A percentile compares a stretch with the other conserved stretches of the same genome.
Evolutionary conservation across 2,113 vertebrate genomes (phyloP).

Genomic region (Hemicordylus capensis): DNA sequence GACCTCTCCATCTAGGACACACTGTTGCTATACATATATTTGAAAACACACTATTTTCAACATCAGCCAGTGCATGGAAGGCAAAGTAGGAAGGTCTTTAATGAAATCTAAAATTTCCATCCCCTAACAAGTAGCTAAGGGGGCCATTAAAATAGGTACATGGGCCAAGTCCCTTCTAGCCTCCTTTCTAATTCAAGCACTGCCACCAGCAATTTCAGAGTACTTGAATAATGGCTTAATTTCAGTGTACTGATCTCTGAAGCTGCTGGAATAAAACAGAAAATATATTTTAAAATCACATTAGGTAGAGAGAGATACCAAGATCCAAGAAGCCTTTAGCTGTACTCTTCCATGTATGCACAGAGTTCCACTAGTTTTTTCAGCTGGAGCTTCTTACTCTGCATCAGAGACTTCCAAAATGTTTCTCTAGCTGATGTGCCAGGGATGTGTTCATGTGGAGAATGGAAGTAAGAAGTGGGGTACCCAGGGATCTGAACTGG

Average conservation of each 20-base stretch:
- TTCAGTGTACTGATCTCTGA: too few relatives aligned
- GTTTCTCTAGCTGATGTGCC: not conserved
- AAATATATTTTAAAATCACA: too few relatives aligned
- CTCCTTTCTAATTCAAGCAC: too few relatives aligned
- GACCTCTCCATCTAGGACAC: conserved; percentile 7
- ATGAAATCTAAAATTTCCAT: not conserved
- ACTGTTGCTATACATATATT: not conserved
- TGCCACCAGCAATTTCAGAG: too few relatives aligned
- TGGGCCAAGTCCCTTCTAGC: too few relatives aligned
- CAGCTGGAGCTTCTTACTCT: not conserved
- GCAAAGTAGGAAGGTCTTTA: not conserved
- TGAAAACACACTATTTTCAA: conserved; percentile 23
- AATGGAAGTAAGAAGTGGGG: too few relatives aligned
- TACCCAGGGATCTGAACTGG: too few relatives aligned
- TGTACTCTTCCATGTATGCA: not conserved
- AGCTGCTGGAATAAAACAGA: too few relatives aligned
- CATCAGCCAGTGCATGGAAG: conserved; percentile 11
- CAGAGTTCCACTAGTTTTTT: not conserved
- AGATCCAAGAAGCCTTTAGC: not conserved
- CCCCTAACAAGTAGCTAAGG: too few relatives aligned
- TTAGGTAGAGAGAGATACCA: not conserved
- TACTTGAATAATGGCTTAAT: not conserved
- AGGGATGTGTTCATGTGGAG: not conserved
- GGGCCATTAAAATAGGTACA: too few relatives aligned
- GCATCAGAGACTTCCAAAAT: not conserved